Evolutionary conservation across 2,888 invertebrate genomes (phyloP).

Genomic region (Fragum sueziense): DNA sequence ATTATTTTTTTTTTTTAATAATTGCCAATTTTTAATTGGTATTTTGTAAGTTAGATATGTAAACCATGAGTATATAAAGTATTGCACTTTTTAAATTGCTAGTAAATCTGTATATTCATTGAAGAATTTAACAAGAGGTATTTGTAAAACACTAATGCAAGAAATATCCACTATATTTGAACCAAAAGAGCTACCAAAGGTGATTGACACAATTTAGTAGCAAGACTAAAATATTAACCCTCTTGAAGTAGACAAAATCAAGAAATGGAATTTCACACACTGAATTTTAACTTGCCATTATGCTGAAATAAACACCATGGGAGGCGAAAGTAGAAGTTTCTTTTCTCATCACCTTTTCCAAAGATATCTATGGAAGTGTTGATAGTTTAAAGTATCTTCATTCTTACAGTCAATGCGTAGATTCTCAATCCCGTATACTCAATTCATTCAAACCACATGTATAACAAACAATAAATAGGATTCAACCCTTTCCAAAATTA

Average conservation of each 20-base stretch:
- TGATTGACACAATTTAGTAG: too few relatives aligned
- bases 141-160: too few relatives aligned
- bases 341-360: not conserved
- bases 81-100: too few relatives aligned
- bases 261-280: not conserved
- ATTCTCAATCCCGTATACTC: not conserved
- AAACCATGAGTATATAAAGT: too few relatives aligned
- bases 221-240: not conserved
- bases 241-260: not conserved
- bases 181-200: too few relatives aligned
- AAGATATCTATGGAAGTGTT: not conserved
- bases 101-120: too few relatives aligned
- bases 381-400: not conserved
- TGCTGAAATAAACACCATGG: not conserved
- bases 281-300: not conserved
- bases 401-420: too few relatives aligned
- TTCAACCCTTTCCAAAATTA: not conserved
- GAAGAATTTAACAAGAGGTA: too few relatives aligned
- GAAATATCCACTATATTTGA: too few relatives aligned
- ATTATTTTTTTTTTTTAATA: too few relatives aligned
- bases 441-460: not conserved
- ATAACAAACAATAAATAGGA: not conserved
- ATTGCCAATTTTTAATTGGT: too few relatives aligned
- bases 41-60: too few relatives aligned
- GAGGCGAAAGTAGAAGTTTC: not conserved